These are phyloP conservation scores for Dasypus novemcinctus DNA, from an alignment of 2,113 vertebrate genomes.

Conservation along the genomic window DNA sequence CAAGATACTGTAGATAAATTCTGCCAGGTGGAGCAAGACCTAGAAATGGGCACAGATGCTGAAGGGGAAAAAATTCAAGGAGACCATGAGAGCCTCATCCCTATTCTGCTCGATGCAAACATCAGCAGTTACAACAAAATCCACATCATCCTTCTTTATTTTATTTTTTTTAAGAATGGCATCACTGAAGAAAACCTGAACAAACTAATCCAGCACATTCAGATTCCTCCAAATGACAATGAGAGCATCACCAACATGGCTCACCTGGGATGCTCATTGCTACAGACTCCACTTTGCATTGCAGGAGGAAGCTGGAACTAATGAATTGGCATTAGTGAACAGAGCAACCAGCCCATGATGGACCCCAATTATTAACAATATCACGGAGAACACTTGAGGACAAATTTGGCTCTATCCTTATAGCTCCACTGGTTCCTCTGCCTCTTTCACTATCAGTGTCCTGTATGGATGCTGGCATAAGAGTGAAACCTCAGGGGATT, in stretches of 20 bases:
- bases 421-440: background rate
- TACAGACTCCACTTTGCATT: conserved; percentile 91
- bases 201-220: conserved; percentile 98
- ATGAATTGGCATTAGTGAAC: conserved; percentile 96
- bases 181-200: conserved; percentile 98
- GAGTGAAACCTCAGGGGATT: conserved; percentile 98
- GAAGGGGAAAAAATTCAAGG: conserved; percentile 99
- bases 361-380: conserved; percentile 96
- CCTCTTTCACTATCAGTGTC: conserved; percentile 84
- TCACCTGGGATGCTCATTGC: conserved; percentile 95
- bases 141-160: conserved; percentile 96
- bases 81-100: conserved; percentile 97
- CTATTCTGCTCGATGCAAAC: conserved; percentile 93
- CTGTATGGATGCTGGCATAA: conserved; percentile 99
- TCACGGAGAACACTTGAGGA: conserved; percentile 89
- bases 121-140: conserved; percentile 96
- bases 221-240: conserved; percentile 97
- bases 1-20: conserved; percentile 98
- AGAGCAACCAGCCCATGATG: conserved; percentile 99
- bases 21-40: conserved; percentile 96
- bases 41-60: conserved; percentile 96
- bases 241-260: conserved; percentile 99
- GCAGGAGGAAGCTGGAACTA: conserved; percentile 93
- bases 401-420: no score
- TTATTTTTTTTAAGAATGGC: conserved; percentile 97